phyloP scores from a whole-genome alignment of 1,140 invertebrate species.

The Cydia amplana region DNA sequence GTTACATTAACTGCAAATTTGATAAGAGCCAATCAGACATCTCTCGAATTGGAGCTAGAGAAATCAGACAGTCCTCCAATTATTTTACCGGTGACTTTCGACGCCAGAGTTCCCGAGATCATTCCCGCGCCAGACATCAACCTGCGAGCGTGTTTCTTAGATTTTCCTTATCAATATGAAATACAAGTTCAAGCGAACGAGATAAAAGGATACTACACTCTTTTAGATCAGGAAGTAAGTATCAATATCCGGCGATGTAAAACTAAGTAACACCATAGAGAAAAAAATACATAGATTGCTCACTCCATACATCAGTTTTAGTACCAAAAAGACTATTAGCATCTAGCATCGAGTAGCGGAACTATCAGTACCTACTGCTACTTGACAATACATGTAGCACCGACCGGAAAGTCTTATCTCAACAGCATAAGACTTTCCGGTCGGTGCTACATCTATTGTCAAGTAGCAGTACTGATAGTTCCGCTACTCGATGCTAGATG shows the following conservation, averaged over 20 bases:
- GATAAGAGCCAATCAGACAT: slow-evolving; percentile 64
- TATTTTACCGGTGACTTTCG: slow-evolving; percentile 61
- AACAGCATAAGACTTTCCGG: too few species aligned
- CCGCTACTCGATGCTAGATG: too few species aligned
- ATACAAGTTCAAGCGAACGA: slow-evolving; percentile 56
- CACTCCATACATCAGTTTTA: too few species aligned
- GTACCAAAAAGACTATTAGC: too few species aligned
- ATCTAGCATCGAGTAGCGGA: too few species aligned
- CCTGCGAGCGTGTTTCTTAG: slow-evolving; percentile 61
- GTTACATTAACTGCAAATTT: slow-evolving; percentile 70
- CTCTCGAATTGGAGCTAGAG: slow-evolving; percentile 66
- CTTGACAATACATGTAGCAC: too few species aligned
- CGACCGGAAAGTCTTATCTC: too few species aligned
- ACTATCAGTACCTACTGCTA: too few species aligned
- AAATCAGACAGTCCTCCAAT: slow-evolving; percentile 71
- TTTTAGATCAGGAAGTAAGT: slow-evolving; percentile 57
- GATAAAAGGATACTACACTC: slow-evolving; percentile 64
- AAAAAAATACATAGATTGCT: too few species aligned
- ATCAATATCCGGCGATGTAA: slow-evolving; percentile 4
- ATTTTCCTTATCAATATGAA: slow-evolving; percentile 58
- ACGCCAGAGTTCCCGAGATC: slow-evolving; percentile 63
- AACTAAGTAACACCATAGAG: background rate
- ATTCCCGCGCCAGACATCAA: slow-evolving; percentile 62
- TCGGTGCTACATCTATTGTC: too few species aligned
- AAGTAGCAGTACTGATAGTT: too few species aligned